phyloP scores from a whole-genome alignment of 2,113 vertebrate species.

The Xiphias gladius region DNA sequence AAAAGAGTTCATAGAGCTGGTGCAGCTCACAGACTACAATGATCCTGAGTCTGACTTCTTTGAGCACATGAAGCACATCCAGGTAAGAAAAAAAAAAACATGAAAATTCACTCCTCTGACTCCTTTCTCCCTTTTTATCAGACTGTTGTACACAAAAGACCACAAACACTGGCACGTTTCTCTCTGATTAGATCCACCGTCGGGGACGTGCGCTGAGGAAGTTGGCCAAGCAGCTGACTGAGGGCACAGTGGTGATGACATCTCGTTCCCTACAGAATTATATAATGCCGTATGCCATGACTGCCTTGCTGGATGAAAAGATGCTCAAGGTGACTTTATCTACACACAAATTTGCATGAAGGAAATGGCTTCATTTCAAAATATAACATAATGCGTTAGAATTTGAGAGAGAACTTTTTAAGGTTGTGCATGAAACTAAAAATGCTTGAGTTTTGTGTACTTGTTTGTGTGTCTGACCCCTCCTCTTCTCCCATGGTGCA shows the following conservation, averaged over 20 bases:
- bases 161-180: accelerated
- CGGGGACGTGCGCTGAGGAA: slow-evolving; percentile 93
- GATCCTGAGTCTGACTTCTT: slow-evolving; percentile 98
- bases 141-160: background rate
- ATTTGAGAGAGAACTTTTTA: background rate
- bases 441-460: background rate
- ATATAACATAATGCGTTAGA: background rate
- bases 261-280: slow-evolving; percentile 94
- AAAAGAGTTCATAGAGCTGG: slow-evolving; percentile 92
- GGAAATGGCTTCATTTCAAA: background rate
- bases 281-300: slow-evolving; percentile 96
- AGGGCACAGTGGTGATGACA: slow-evolving; percentile 87
- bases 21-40: slow-evolving; percentile 91
- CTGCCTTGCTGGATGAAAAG: slow-evolving; percentile 90
- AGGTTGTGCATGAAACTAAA: background rate
- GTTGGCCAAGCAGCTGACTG: slow-evolving; percentile 92
- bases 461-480: background rate
- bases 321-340: slow-evolving; percentile 90
- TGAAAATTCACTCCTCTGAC: too few relatives aligned
- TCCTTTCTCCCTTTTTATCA: too few relatives aligned
- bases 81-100: slow-evolving; percentile 82
- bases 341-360: background rate
- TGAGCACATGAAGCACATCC: slow-evolving; percentile 99
- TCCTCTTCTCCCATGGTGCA: slow-evolving; percentile 53
- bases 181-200: slow-evolving; percentile 89